Base-by-base conservation (phyloP, 2,113 vertebrate species). In the Fregetta grallaria region DNA sequence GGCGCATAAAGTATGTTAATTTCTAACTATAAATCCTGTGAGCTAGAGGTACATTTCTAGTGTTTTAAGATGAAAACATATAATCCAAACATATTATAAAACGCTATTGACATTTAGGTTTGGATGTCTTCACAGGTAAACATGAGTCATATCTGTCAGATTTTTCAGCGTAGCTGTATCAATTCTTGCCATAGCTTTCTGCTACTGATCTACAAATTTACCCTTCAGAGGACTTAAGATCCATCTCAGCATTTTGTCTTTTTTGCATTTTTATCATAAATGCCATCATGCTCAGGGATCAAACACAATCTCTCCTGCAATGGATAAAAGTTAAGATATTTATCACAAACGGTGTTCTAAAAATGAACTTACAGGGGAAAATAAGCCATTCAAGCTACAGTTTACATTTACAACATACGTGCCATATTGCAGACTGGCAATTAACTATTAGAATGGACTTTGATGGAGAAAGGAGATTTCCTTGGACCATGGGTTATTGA, bases 81-180 rank as follows among this genome's bases (percentile, higher is more conserved):
- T 44, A 26, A 92, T 50, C 12, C 8, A 82, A 84, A 23, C 6
- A 59, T 70, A 82, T 82, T 96, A 62, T 27, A 87, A 36, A 86
- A 75, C 52, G 26, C 12, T 82, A 56, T 90, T 92, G 93, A 86
- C 73, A 88, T 92, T 96, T 94, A 50, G 38, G 45, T 96, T 82
- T 92, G 61, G 32, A 71, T 52, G 38, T 67, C 61, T 96, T 63
- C 76, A 67, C 67, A 95, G 53, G 52, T 47, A n/a, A 20, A 47
- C 32, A 78, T 84, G 63, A 86, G 44, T 73, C 45, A 53, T 53
- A 62, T 73, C 49, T 83, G 78, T 72, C 72, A 86, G 52, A 34
- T 75, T 90, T 89, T 83, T 91, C 27, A 94, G 40, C 1, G 5
- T 36, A 55, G 4, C 19, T 85, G 3, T 50, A 86, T 44, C 59